Base-by-base conservation (phyloP, 2,113 vertebrate genomes). In the Hyperopisus bebe region DNA sequence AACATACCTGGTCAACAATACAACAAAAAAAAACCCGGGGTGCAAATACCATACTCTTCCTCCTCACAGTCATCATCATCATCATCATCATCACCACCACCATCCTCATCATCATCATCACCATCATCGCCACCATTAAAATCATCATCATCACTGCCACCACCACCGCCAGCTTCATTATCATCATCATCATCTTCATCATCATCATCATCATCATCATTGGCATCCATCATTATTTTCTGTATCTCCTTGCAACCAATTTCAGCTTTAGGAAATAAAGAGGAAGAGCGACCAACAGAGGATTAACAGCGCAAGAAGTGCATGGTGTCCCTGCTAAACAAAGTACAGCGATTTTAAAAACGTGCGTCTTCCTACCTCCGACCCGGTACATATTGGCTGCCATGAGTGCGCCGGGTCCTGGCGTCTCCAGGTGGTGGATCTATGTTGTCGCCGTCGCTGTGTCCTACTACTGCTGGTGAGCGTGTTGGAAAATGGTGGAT, bases 301-400 rank as follows among this genome's bases (percentile, higher is more conserved):
- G 91, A 90, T 91, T 90, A 87, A 92, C 88, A 86, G 90, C 87
- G 88, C 89, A 83, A 88, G 89, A 92, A 92, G 35, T 90, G 62
- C 80, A 88, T 92, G 91, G 89, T 91, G 90, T 90, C 91, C 91
- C 92, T 90, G 88, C 55, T 89, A 90, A 62, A 80, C 17, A 87
- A 31, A 47, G 55, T 9, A 66, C 89, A 48, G 31, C 77, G 89
- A 90, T 91, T 39, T 89, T 46, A 10, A 90, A 91, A 90, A 88
- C 70, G 46, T 48, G 88, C 84, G 31, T 89, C 31, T 90, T 87
- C 94, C 95, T 96, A 97, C 96, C 96, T 96, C 96, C 96, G 92
- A 97, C 96, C 96, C 96, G 96, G 96, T 97, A 97, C 96, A 97
- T 97, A 93, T 97, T 97, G 82, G 96, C 96, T 95, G 96, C 96